Base-by-base conservation (phyloP, 2,797 vertebrate species). In the Lepus oiostolus region DNA sequence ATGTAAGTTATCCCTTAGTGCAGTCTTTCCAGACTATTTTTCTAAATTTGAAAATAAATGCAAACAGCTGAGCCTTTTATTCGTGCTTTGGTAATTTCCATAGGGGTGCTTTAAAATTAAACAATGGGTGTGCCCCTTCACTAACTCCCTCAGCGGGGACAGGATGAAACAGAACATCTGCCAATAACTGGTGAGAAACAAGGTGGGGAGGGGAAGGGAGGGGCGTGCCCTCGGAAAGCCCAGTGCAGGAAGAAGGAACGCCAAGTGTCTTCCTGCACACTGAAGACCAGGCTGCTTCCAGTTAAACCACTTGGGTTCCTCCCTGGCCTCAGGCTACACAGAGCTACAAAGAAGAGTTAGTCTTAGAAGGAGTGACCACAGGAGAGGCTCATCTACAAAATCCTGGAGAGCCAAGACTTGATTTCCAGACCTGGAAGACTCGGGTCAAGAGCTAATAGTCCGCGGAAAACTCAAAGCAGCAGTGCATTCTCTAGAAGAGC, bases 31-130 rank as follows among this genome's bases (percentile, higher is more conserved):
- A 93, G 92, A 80, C 91, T 86, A 68, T 52, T 85, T 88, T 88
- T 81, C 62, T 93, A 71, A 65, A 93, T 85, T 80, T 81, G 76
- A 96, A 94, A 93, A 95, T 84, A 91, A 96, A 92, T 4, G 42
- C n/a, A 86, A 92, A 75, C 74, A 77, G 68, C 75, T 94, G 60
- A 87, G 68, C 24, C 30, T 93, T 91, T 93, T 88, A 76, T 77
- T 52, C 58, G 58, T 28, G 22, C 19, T 83, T 35, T 60, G 90
- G 79, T 87, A 75, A 88, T 75, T 96, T 95, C 50, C 75, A 85
- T 9, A 47, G 42, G 38, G 50, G 4, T 88, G 21, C 81, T 94
- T 81, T 85, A 79, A 82, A 90, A 87, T 11, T 35, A 83, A 71
- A 85, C 67, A 54, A 9, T 35, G 88, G 62, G 90, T 65, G 65